Evolutionary conservation across 1,140 invertebrate genomes (phyloP), one percentile per base, ranked within the genome.

Genomic region (Monomorium pharaonis): DNA sequence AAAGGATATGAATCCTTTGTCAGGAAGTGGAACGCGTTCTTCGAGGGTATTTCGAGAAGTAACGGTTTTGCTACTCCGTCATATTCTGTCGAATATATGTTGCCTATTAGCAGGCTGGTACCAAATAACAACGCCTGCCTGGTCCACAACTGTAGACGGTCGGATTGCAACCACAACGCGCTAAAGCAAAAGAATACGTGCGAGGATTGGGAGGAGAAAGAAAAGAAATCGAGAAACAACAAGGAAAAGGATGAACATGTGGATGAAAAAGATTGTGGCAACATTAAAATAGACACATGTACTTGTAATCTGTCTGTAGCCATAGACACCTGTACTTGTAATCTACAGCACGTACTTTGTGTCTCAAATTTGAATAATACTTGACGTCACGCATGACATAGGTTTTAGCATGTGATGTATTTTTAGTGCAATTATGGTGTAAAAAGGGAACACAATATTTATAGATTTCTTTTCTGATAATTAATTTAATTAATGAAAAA

Each of bases 1-100:
- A 80, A 49, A 10, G 12, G 27, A 0, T 42, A 60, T 9, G 85
- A 87, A 14, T 54, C 72, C 7, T 63, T 90, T 1, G 10, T 49
- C 0, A 54, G 12, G 2, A 81, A 70, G 0, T 89, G 88, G 78
- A 69, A 86, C 30, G 27, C 2, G 0, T 89, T 89, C 3, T 16
- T 86, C 0, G 60, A 42, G 0, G 16, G 4, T 60, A 21, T 63
- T 7, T 49, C 86, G 5, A 37, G n/a, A 1, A 42, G 21, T 27
- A 58, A 63, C 7, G 9, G 4, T 2, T 30, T 75, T 0, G 49
- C n/a, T 12, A 65, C 47, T 16, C 21, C 63, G n/a, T 30, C 72
- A 1, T 83, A 80, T 10, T 69, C 83, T 21, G 12, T 81, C 4
- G 3, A 47, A 5, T 75, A 75, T 10, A 44, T 75, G 18, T 47